phyloP scores from a whole-genome alignment of 1,140 invertebrate genomes.

The Daktulosphaira vitifoliae region DNA sequence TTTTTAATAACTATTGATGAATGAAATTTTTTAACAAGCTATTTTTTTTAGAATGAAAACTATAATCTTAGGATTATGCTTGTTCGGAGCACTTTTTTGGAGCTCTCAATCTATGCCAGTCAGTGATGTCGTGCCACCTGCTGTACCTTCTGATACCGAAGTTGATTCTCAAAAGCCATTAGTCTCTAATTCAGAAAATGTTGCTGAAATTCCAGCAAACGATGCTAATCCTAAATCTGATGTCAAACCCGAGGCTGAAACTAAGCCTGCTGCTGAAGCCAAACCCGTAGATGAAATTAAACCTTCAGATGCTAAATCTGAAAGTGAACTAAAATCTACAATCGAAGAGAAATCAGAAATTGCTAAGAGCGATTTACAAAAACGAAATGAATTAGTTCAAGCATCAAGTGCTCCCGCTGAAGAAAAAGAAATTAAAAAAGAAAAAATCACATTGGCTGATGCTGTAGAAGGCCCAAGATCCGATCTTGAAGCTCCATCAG shows the following conservation, averaged over 20 bases:
- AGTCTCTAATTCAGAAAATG: not conserved
- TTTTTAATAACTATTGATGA: too few relatives aligned
- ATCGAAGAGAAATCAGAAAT: not conserved
- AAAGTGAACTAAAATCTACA: not conserved
- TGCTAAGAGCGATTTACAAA: too few relatives aligned
- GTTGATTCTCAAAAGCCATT: conserved; percentile 1
- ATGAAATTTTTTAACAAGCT: too few relatives aligned
- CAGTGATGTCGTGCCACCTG: not conserved
- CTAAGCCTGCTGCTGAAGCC: not conserved
- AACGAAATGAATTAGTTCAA: too few relatives aligned
- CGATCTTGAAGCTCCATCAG: too few relatives aligned
- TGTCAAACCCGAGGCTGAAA: not conserved
- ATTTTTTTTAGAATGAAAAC: conserved; percentile 30
- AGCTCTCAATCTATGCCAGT: conserved; percentile 21
- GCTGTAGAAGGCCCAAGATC: not conserved
- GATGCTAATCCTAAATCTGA: conserved; percentile 1
- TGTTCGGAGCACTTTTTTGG: conserved; percentile 27
- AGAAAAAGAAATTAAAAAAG: not conserved
- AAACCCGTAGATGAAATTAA: not conserved
- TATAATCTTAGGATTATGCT: conserved; percentile 13
- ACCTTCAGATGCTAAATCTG: not conserved
- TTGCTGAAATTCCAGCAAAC: not conserved
- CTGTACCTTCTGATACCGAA: not conserved
- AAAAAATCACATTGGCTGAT: not conserved
- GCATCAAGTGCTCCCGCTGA: not conserved